These are phyloP conservation scores for Colius striatus DNA, from an alignment of 2,113 vertebrate species.

Conservation along the genomic window DNA sequence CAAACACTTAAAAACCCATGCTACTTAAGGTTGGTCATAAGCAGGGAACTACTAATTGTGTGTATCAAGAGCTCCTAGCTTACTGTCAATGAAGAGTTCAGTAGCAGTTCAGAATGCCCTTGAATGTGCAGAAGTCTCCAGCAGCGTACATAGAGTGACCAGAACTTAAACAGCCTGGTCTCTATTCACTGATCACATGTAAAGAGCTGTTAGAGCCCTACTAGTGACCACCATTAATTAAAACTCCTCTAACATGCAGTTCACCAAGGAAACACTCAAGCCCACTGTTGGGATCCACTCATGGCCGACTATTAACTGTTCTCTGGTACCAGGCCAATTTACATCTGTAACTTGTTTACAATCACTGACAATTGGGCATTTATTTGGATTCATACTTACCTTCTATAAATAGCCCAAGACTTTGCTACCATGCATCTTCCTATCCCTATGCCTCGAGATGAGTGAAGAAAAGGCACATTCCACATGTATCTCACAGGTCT, in stretches of 20 bases:
- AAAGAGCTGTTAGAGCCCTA: background rate
- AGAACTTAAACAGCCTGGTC: background rate
- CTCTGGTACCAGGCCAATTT: background rate
- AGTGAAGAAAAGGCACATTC: background rate
- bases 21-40: background rate
- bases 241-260: background rate
- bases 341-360: background rate
- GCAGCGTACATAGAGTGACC: background rate
- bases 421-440: fast-evolving
- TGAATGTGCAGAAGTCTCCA: background rate
- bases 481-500: background rate
- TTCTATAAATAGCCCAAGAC: background rate
- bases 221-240: background rate
- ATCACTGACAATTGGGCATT: background rate
- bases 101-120: background rate
- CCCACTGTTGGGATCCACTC: background rate
- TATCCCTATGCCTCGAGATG: background rate
- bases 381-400: background rate
- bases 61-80: background rate
- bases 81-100: background rate
- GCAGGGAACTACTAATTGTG: background rate
- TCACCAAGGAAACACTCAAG: background rate
- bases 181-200: background rate
- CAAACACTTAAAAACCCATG: background rate
- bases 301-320: fast-evolving